A percentile compares a stretch with the other conserved stretches of the same genome.
phyloP scores from a whole-genome alignment of 2,797 vertebrate genomes.

The Macropodus opercularis region DNA sequence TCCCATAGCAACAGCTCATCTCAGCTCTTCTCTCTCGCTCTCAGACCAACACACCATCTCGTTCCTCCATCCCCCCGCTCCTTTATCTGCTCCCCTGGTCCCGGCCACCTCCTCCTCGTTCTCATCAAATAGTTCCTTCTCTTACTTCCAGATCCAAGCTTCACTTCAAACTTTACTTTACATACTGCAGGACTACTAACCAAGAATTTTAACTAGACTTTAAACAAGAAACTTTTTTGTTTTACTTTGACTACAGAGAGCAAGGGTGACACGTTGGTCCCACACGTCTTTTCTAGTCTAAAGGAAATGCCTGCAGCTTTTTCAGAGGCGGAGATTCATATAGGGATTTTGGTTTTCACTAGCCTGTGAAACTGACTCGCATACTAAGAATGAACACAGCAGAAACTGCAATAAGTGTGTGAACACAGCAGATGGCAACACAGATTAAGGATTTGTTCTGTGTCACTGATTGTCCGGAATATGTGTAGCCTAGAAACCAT shows the following conservation, averaged over 20 bases:
- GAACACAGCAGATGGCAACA: conserved; percentile 74
- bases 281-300: conserved; percentile 38
- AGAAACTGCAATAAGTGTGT: conserved; percentile 51
- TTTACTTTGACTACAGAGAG: conserved; percentile 37
- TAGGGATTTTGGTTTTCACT: conserved; percentile 47
- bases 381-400: conserved; percentile 59
- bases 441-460: conserved; percentile 68
- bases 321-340: conserved; percentile 47
- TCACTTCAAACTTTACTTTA: conserved; percentile 56
- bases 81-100: conserved; percentile 54
- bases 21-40: conserved; percentile 65
- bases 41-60: conserved; percentile 54
- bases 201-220: conserved; percentile 60
- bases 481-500: conserved; percentile 27
- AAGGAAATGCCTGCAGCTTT: conserved; percentile 61
- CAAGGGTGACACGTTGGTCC: conserved; percentile 40
- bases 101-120: conserved; percentile 49
- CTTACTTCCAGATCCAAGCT: conserved; percentile 48
- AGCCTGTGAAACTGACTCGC: conserved; percentile 42
- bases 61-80: conserved; percentile 11
- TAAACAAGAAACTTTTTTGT: conserved; percentile 41
- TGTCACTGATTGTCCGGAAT: conserved; percentile 41
- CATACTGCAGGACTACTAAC: conserved; percentile 33
- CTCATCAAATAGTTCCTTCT: conserved; percentile 59
- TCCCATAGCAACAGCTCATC: conserved; percentile 76